Evolutionary conservation across 2,113 vertebrate genomes (phyloP).

Genomic region (Grantiella picta): DNA sequence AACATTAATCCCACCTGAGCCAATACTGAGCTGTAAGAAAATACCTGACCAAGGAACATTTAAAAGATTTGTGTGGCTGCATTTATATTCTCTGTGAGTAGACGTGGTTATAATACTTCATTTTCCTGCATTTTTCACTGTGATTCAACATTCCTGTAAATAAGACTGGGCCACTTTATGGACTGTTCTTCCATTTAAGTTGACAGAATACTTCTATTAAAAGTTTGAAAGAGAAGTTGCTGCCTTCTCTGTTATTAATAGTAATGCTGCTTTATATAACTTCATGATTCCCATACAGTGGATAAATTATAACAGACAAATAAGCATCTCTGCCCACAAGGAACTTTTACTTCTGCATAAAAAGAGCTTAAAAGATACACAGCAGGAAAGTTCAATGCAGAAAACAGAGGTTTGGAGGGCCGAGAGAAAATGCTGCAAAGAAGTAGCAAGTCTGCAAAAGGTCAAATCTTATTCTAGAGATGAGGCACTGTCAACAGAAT

Average conservation of each 20-base stretch:
- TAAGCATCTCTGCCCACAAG: constrained; percentile 36
- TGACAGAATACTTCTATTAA: neutral
- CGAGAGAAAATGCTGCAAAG: neutral
- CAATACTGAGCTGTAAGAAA: neutral
- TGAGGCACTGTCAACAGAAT: neutral
- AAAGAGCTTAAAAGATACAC: neutral
- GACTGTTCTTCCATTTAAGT: neutral
- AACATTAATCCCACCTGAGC: neutral
- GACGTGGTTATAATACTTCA: neutral
- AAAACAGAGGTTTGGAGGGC: neutral
- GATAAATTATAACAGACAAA: constrained; percentile 52
- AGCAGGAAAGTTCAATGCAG: neutral
- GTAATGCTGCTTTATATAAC: constrained; percentile 29
- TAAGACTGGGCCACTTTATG: neutral
- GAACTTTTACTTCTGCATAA: constrained; percentile 30
- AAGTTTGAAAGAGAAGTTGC: constrained; percentile 23
- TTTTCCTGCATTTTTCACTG: neutral
- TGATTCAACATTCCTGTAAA: neutral
- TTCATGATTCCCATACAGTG: neutral
- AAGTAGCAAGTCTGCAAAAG: neutral
- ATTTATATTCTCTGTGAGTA: neutral
- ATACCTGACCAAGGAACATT: neutral
- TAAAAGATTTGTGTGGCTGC: neutral
- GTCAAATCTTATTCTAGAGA: neutral
- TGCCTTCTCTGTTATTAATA: constrained; percentile 41